Base-by-base conservation (phyloP, 1,140 invertebrate species). In the Stenopsyche tienmushanensis region DNA sequence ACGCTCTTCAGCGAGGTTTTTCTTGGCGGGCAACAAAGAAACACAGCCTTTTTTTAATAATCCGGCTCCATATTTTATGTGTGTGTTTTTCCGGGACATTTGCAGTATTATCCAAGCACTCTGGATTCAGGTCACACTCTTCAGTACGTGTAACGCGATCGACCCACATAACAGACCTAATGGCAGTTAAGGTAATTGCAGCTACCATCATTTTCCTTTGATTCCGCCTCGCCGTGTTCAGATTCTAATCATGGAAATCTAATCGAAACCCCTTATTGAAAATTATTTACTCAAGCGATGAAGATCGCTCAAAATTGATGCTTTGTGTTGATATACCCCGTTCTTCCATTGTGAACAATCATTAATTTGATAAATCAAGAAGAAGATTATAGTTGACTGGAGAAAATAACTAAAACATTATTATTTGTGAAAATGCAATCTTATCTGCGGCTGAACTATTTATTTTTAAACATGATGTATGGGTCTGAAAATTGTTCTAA, bases 121-220 rank as follows among this genome's bases (percentile, higher is more conserved):
- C 2, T 3, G 47, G 21, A 49, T 17, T 17, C 47, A 23, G 47
- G 47, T 49, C 47, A 49, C 47, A 49, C 18, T 42, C 41, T 42
- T 42, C 41, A 17, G 41, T 24, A 20, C 49, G 49, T 52, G 15
- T 52, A 24, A 52, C 52, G 52, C 25, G 26, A 13, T 50, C 47
- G 47, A 7, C 52, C 26, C 26, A 23, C 50, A n/a, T 53, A 34
- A 13, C 25, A 8, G 15, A 34, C 24, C 15, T 55, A 55, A 55
- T 25, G n/a, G 47, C n/a, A 50, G 52, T 15, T 34, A 17, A 24
- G 21, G 52, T 55, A 55, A 55, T 55, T 55, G 52, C 52, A 34
- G 15, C 29, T 15, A n/a, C 20, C 20, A 23, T 52, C 49, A 21
- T 52, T 52, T 18, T 29, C 52, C 52, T 55, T 34, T 25, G 47